Percentiles rank a stretch among this genome's conserved stretches.
Conservation (phyloP, 1,140 invertebrate genomes). For the Halictus rubicundus region DNA sequence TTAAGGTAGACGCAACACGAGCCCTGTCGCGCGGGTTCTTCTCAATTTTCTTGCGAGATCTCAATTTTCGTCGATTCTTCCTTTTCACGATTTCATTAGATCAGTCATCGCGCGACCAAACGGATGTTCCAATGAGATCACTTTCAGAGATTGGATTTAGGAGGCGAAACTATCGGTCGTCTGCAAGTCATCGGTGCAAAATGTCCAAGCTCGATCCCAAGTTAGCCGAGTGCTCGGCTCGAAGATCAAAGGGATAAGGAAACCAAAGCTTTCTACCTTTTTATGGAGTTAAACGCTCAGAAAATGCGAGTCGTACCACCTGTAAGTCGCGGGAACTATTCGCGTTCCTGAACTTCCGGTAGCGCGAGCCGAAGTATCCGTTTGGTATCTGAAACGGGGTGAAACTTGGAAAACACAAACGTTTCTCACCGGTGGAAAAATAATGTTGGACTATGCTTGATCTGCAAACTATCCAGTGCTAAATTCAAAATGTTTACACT, state of each 20-base stretch:
- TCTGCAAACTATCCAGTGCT: too few relatives aligned
- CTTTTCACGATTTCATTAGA: background rate
- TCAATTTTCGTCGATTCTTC: background rate
- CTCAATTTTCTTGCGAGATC: background rate
- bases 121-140: background rate
- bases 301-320: constrained; percentile 50
- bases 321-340: constrained; percentile 40
- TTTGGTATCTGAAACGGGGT: background rate
- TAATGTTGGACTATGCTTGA: too few relatives aligned
- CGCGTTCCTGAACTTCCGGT: constrained; percentile 48
- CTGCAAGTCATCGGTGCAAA: constrained; percentile 45
- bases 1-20: background rate
- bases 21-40: background rate
- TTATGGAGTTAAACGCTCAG: constrained; percentile 40
- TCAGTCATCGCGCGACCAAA: background rate
- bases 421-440: background rate
- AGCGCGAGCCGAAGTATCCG: background rate
- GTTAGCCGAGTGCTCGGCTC: constrained; percentile 61
- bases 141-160: constrained; percentile 26
- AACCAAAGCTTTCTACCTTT: constrained; percentile 55
- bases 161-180: constrained; percentile 16
- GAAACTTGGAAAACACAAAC: background rate
- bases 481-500: too few relatives aligned
- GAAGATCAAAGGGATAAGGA: constrained; percentile 72
- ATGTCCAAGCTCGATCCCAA: constrained; percentile 41